A percentile compares a stretch with the other conserved stretches of the same genome.
Evolutionary conservation across 2,797 vertebrate genomes (phyloP).

Genomic region (Myotis pilosus): DNA sequence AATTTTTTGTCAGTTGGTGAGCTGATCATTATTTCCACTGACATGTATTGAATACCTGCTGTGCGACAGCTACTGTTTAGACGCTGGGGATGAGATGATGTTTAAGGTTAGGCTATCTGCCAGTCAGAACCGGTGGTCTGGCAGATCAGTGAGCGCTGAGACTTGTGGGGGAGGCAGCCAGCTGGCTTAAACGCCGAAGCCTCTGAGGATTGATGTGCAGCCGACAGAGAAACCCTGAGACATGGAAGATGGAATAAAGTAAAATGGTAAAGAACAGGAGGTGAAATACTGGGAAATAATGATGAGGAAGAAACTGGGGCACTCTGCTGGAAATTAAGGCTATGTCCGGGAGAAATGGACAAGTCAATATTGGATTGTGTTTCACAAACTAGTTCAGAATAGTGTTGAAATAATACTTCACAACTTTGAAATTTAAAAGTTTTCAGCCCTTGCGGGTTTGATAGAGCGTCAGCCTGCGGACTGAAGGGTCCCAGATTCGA

Average conservation of each 20-base stretch:
- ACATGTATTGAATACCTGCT: constrained; percentile 1
- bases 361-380: background rate
- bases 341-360: background rate
- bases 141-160: background rate
- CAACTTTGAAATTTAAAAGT: background rate
- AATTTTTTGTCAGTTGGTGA: background rate
- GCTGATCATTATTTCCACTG: constrained; percentile 22
- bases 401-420: background rate
- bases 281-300: background rate
- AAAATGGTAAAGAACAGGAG: background rate
- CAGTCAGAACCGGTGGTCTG: background rate
- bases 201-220: background rate
- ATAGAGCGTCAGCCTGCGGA: too few species aligned
- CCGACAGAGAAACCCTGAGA: background rate
- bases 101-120: background rate
- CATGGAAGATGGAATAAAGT: background rate
- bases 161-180: background rate
- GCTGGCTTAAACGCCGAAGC: background rate
- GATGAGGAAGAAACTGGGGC: background rate
- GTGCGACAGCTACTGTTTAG: background rate
- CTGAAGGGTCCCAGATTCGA: too few species aligned
- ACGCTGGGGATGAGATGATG: background rate
- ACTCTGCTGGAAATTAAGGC: too few species aligned
- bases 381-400: background rate
- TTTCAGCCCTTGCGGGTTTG: too few species aligned